These are phyloP conservation scores for Amitus sp. DNA, from an alignment of 2,888 invertebrate species.

Conservation along the genomic window DNA sequence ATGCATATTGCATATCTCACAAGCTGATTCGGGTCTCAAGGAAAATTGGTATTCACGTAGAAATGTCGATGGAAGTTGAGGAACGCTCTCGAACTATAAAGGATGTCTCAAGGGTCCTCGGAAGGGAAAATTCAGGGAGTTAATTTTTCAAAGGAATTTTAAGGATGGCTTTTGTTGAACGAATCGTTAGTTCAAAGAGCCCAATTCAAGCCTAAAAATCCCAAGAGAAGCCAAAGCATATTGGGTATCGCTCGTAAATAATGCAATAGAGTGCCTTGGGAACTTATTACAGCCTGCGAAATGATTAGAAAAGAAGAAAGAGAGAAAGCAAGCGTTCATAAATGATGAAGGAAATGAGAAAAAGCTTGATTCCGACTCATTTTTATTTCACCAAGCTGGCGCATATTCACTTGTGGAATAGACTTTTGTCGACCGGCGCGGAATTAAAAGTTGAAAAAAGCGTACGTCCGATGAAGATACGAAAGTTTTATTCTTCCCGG, in stretches of 20 bases:
- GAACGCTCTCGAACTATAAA: no score
- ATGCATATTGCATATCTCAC: conserved; percentile 35
- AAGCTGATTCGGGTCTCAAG: conserved; percentile 10
- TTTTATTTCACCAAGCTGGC: conserved; percentile 18
- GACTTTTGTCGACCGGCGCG: conserved; percentile 49
- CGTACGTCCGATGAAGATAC: conserved; percentile 46
- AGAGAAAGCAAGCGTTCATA: no score
- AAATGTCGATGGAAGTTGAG: conserved; percentile 9
- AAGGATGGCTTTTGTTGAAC: not conserved
- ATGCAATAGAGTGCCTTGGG: not conserved
- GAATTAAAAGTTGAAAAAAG: conserved; percentile 60
- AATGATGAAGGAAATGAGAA: conserved; percentile 27
- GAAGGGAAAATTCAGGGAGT: not conserved
- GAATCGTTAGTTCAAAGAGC: conserved; percentile 12
- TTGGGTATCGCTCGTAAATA: conserved; percentile 5
- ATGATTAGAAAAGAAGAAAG: no score
- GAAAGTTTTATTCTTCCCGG: conserved; percentile 48
- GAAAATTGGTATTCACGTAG: conserved; percentile 25
- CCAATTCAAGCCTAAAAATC: not conserved
- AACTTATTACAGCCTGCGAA: no score
- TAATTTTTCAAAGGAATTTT: conserved; percentile 21
- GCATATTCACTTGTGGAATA: conserved; percentile 37
- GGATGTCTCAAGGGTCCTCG: not conserved
- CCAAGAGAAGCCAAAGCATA: not conserved
- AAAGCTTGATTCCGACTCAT: conserved; percentile 10